Percentiles rank a stretch among this genome's conserved stretches.
Conservation (phyloP, 2,797 vertebrate genomes). For the Poecile montanus region DNA sequence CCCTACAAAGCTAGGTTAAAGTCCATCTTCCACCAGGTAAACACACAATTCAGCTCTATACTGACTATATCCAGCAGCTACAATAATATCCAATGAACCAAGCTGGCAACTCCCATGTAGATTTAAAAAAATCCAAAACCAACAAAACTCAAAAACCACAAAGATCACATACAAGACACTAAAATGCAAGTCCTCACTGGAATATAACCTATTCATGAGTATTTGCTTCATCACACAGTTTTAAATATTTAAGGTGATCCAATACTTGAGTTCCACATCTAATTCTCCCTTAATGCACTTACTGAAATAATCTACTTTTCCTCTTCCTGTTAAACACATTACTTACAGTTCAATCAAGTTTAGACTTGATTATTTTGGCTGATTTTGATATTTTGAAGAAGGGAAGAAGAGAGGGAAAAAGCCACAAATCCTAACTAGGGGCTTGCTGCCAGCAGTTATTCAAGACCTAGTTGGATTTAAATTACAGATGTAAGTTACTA, state of each 20-base stretch:
- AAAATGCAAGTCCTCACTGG: conserved; percentile 9
- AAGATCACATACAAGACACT: not conserved
- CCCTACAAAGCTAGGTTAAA: not conserved
- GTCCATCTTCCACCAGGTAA: not conserved
- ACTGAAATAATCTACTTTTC: conserved; percentile 52
- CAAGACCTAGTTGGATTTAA: not conserved
- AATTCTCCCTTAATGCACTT: not conserved
- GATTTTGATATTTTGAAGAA: conserved; percentile 16
- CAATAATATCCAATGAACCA: not conserved
- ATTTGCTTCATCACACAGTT: conserved; percentile 15
- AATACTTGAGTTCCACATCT: not conserved
- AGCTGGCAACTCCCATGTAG: not conserved
- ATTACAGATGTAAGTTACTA: not conserved
- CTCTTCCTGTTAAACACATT: conserved; percentile 25
- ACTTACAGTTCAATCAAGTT: conserved; percentile 30
- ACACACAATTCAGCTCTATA: not conserved
- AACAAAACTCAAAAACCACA: not conserved
- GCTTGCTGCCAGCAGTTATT: conserved; percentile 61
- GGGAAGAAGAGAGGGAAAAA: not conserved
- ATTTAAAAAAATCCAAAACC: not conserved
- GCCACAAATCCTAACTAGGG: not conserved
- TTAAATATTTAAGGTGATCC: conserved; percentile 24
- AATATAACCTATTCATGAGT: conserved; percentile 12
- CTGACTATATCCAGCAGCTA: not conserved
- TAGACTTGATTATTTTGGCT: not conserved